These are phyloP conservation scores for Acleris sparsana DNA, from an alignment of 2,888 invertebrate genomes.

Conservation along the genomic window DNA sequence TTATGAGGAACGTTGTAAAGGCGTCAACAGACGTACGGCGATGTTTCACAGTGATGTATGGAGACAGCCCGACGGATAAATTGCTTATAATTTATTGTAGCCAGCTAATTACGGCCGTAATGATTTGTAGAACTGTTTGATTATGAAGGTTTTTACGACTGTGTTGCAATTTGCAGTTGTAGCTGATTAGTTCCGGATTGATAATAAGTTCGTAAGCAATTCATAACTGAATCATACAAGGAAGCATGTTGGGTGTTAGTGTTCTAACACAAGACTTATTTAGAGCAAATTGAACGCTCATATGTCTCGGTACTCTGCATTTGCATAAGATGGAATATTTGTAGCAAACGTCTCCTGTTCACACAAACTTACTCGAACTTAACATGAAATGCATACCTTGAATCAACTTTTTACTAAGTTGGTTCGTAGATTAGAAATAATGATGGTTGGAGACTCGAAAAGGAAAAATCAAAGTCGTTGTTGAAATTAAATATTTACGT, in stretches of 20 bases:
- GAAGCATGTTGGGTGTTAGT: neutral
- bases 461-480: constrained; percentile 52
- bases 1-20: constrained; percentile 14
- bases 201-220: constrained; percentile 33
- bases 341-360: too few relatives aligned
- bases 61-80: constrained; percentile 81
- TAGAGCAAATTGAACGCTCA: too few relatives aligned
- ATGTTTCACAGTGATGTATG: constrained; percentile 70
- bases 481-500: constrained; percentile 82
- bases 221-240: too few relatives aligned
- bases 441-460: too few relatives aligned
- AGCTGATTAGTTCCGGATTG: constrained; percentile 19
- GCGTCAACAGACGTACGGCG: constrained; percentile 38
- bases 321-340: too few relatives aligned
- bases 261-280: neutral
- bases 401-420: too few relatives aligned
- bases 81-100: constrained; percentile 80
- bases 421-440: too few relatives aligned
- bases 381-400: too few relatives aligned
- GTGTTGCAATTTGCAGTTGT: neutral
- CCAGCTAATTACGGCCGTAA: constrained; percentile 65
- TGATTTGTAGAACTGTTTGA: constrained; percentile 22
- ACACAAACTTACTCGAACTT: too few relatives aligned
- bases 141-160: constrained; percentile 11
- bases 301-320: too few relatives aligned